Conservation (phyloP, 2,888 invertebrate species). For the Trypoxylon attenuatum region DNA sequence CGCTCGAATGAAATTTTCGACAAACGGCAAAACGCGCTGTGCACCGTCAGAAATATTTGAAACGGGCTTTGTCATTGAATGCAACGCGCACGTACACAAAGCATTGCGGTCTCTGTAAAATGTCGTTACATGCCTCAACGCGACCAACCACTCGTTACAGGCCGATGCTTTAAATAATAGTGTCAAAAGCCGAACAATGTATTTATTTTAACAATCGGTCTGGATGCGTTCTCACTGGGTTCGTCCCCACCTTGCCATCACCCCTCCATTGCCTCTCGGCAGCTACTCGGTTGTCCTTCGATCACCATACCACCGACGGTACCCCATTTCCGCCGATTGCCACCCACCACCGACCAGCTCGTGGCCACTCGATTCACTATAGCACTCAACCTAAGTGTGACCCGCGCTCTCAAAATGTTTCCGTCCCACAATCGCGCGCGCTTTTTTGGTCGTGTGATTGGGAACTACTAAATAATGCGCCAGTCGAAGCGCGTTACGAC, state of each 20-base stretch:
- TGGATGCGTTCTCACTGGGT: too few relatives aligned
- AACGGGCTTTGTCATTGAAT: constrained; percentile 36
- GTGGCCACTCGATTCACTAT: not conserved
- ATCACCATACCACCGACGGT: too few relatives aligned
- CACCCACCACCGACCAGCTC: not conserved
- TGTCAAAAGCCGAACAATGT: constrained; percentile 25
- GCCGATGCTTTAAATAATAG: constrained; percentile 26
- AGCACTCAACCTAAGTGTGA: not conserved
- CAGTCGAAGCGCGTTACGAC: too few relatives aligned
- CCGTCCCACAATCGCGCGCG: not conserved
- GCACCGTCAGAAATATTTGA: constrained; percentile 31
- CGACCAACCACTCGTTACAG: constrained; percentile 23
- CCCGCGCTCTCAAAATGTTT: not conserved
- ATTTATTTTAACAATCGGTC: constrained; percentile 40
- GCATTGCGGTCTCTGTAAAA: constrained; percentile 24
- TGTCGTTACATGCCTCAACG: constrained; percentile 34
- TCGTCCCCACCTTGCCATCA: too few relatives aligned
- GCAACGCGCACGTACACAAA: too few relatives aligned
- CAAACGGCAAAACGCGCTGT: not conserved
- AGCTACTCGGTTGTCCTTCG: too few relatives aligned
- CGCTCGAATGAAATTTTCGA: constrained; percentile 23
- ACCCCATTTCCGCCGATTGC: too few relatives aligned
- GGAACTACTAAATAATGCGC: too few relatives aligned
- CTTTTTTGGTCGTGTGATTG: too few relatives aligned
- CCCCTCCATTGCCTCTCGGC: too few relatives aligned